Conservation (phyloP, 1,140 invertebrate genomes). For the Drosophila watanabei region DNA sequence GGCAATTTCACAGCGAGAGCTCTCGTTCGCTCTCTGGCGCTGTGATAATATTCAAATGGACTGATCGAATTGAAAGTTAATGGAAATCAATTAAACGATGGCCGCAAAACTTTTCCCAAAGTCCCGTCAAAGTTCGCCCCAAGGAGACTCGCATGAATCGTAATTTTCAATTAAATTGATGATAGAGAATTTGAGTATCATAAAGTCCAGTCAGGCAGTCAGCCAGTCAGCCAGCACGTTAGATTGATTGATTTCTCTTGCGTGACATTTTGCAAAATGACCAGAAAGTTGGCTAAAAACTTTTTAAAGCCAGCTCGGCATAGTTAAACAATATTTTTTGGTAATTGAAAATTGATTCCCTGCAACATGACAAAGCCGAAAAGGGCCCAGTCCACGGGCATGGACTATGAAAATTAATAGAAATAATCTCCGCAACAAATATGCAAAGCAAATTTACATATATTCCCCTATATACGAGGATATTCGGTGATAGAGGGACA, state of each 20-base stretch:
- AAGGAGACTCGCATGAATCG: conserved; percentile 69
- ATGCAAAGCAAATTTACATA: conserved; percentile 53
- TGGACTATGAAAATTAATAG: conserved; percentile 64
- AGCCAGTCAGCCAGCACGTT: neutral
- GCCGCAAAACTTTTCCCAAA: conserved; percentile 32
- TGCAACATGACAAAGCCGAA: conserved; percentile 39
- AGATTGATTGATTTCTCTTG: conserved; percentile 70
- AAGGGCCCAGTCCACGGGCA: conserved; percentile 11
- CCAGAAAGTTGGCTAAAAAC: conserved; percentile 31
- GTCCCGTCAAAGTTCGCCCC: conserved; percentile 16
- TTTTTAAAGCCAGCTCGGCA: conserved; percentile 62
- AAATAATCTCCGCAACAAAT: conserved; percentile 55
- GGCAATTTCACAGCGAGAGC: conserved; percentile 32
- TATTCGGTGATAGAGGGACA: neutral
- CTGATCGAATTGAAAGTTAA: conserved; percentile 56
- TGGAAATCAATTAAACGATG: conserved; percentile 52
- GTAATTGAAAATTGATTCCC: conserved; percentile 79
- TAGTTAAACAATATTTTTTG: conserved; percentile 57
- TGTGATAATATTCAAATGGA: conserved; percentile 56
- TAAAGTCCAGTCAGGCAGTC: conserved; percentile 6
- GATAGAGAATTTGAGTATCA: conserved; percentile 47
- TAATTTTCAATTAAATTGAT: conserved; percentile 80
- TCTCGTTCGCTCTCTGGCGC: conserved; percentile 3
- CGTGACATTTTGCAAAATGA: conserved; percentile 73
- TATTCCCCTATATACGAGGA: neutral